Conservation (phyloP, 2,888 invertebrate species). For the Patella ulyssiponensis region DNA sequence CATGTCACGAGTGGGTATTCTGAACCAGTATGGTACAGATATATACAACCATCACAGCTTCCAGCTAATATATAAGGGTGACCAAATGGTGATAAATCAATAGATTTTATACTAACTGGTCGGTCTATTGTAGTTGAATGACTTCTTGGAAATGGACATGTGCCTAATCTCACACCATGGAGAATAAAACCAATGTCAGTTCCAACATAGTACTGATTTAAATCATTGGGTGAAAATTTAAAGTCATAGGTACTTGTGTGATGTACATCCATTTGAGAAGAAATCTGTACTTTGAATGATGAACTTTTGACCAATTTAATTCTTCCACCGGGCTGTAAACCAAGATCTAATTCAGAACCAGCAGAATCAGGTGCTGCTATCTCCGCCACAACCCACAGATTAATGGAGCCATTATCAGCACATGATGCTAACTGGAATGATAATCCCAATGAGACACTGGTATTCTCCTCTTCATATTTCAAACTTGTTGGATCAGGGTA, state of each 20-base stretch:
- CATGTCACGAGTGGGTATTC: conserved; percentile 52
- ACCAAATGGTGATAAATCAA: conserved; percentile 69
- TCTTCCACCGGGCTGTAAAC: conserved; percentile 68
- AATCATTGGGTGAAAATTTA: conserved; percentile 63
- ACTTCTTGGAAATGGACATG: conserved; percentile 59
- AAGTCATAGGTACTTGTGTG: conserved; percentile 56
- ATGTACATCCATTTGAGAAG: conserved; percentile 54
- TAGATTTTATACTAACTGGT: conserved; percentile 56
- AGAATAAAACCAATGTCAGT: conserved; percentile 66
- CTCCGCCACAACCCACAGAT: conserved; percentile 71
- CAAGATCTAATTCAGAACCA: conserved; percentile 70
- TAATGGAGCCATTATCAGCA: conserved; percentile 63
- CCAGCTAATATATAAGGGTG: conserved; percentile 67
- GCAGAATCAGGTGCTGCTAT: conserved; percentile 60
- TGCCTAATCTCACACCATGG: conserved; percentile 68
- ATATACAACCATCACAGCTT: conserved; percentile 56
- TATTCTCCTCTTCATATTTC: conserved; percentile 14
- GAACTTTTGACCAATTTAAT: conserved; percentile 70
- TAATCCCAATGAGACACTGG: conserved; percentile 45
- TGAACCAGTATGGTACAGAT: conserved; percentile 52
- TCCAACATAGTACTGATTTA: conserved; percentile 68
- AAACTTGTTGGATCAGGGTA: conserved; percentile 45
- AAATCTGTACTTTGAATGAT: conserved; percentile 57
- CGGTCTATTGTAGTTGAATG: conserved; percentile 62
- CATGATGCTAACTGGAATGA: conserved; percentile 69